Base-by-base conservation (phyloP, 2,888 invertebrate genomes). In the Lasius fuliginosus region DNA sequence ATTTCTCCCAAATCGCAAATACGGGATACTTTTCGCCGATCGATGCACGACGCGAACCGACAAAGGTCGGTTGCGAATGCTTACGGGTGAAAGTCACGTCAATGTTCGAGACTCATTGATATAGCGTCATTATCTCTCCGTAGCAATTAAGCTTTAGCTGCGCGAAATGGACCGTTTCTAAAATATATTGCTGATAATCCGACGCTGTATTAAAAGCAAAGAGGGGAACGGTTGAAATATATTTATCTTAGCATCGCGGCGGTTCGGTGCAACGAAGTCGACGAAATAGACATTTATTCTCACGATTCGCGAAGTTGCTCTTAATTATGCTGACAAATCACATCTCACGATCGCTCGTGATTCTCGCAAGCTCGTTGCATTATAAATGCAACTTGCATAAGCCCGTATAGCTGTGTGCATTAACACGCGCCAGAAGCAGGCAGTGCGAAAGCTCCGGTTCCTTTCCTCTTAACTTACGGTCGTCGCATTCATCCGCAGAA, bases 301-400 rank as follows among this genome's bases (percentile, higher is more conserved):
- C 76, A 15, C 74, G 64, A 49, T 58, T 67, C 49, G 33, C 67
- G 12, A 71, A 86, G 56, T 69, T 42, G 46, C 27, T 76, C 56
- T 86, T 85, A 86, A 87, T 87, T 87, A 85, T 79, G 65, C 81
- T 42, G 86, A 85, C 75, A 83, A 86, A 83, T 87, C 83, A 75
- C 40, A 27, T 30, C 62, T 79, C 12, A 40, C 36, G 58, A 68
- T 69, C 23, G 18, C 18, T 33, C 23, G 42, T 56, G 27, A 46
- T 68, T 40, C n/a, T 36, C 30, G 12, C 64, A 1, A 46, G n/a
- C 27, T 42, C 53, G 56, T 40, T 67, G 53, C 27, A 83, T 82
- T 69, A 73, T 64, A 58, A 83, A 83, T 74, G 82, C 74, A 67
- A 82, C 27, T 42, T 56, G 69, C 64, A 58, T 77, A 40, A 30